Conservation (phyloP, 2,888 invertebrate species). For the Eretmocerus hayati region DNA sequence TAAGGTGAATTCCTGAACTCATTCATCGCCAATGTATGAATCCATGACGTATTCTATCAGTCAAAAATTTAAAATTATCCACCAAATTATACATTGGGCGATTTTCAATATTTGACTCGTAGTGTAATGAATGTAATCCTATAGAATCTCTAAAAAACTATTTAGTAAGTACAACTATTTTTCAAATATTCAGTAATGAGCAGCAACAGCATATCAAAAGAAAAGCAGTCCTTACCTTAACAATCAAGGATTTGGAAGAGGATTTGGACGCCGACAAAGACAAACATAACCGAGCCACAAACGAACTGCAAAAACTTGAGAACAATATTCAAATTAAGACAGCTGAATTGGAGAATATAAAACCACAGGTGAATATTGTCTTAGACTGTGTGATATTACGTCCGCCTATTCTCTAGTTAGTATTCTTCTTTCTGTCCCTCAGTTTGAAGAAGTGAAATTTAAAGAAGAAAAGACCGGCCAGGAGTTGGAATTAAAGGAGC, state of each 20-base stretch:
- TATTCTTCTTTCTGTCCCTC: not conserved
- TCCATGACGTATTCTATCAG: no score
- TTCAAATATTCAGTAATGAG: not conserved
- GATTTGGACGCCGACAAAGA: not conserved
- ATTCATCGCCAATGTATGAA: no score
- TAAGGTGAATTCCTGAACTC: no score
- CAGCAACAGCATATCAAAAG: not conserved
- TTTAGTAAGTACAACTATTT: no score
- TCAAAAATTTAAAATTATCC: no score
- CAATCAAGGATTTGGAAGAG: not conserved
- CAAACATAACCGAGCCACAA: not conserved
- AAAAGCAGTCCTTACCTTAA: not conserved
- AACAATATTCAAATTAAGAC: constrained; percentile 68
- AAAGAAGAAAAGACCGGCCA: constrained; percentile 71
- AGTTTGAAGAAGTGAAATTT: not conserved
- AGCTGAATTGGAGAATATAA: constrained; percentile 78
- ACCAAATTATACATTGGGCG: no score
- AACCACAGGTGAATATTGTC: constrained; percentile 53
- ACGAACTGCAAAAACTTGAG: not conserved
- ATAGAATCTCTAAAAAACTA: no score
- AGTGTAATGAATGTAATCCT: no score
- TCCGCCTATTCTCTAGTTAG: constrained; percentile 79
- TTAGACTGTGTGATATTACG: constrained; percentile 55
- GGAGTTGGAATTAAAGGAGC: constrained; percentile 83
- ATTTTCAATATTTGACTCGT: no score